Conservation (phyloP, 2,888 invertebrate species). For the Thecocarcelia acutangulata region DNA sequence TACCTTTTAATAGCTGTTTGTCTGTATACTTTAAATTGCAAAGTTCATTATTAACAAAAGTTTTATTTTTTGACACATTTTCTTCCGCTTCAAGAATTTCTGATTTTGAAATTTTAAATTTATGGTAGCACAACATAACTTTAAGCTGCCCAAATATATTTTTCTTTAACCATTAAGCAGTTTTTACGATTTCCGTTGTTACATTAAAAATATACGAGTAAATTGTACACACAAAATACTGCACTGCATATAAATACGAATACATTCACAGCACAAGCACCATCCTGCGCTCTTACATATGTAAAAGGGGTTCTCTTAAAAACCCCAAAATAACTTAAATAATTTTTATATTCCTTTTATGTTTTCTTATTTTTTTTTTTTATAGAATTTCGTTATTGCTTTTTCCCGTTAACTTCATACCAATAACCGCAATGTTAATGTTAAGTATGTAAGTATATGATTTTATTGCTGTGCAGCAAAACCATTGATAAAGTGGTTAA, state of each 20-base stretch:
- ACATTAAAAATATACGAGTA: too few species aligned
- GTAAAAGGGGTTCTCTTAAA: slow-evolving; percentile 28
- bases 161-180: too few species aligned
- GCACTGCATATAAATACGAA: background rate
- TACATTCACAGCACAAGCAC: background rate
- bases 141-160: too few species aligned
- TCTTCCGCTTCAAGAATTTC: too few species aligned
- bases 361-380: background rate
- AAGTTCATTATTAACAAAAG: too few species aligned
- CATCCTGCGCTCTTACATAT: slow-evolving; percentile 17
- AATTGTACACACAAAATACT: background rate
- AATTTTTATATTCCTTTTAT: slow-evolving; percentile 37
- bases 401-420: slow-evolving; percentile 31
- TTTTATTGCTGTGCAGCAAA: slow-evolving; percentile 60
- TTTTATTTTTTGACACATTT: too few species aligned
- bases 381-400: slow-evolving; percentile 13
- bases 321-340: slow-evolving; percentile 40
- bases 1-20: too few species aligned
- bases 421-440: slow-evolving; percentile 61
- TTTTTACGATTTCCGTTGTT: too few species aligned
- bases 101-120: too few species aligned
- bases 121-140: too few species aligned
- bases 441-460: slow-evolving; percentile 42
- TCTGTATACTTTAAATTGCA: too few species aligned
- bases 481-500: slow-evolving; percentile 60